Base-by-base conservation (phyloP, 2,113 vertebrate genomes). In the Neoarius graeffei region DNA sequence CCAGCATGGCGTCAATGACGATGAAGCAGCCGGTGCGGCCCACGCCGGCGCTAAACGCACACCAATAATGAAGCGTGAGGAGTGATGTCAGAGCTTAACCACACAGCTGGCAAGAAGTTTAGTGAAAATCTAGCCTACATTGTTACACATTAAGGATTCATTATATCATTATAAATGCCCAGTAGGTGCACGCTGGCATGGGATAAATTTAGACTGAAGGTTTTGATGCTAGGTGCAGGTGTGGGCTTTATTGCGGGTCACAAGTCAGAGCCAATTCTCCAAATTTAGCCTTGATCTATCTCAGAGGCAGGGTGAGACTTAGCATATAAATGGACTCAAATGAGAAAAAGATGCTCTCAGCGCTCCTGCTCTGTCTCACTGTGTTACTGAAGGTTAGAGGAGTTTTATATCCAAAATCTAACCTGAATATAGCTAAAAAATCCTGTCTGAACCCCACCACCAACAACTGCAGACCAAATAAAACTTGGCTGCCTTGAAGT, bases 1-100 rank as follows among this genome's bases (percentile, higher is more conserved):
- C 98, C 13, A 99, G 95, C 98, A 99, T 99, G 94, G 98, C 98
- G 0, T 99, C 98, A 1, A 99, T 99, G 74, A 99, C 98, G 0
- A 99, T 99, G 93, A 99, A 99, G 94, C 98, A 99, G 94, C 98
- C 98, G 0, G 98, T 99, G 57, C 98, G 94, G 0, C 98, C 98
- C 6, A 99, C 98, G 0, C 98, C 98, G 9, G 98, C 98, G 0
- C 98, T 99, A n/a, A 88, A 92, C 60, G 30, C 20, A 80, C 48
- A 48, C 13, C 69, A 25, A 83, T 30, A 14, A 77, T 83, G 86
- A 88, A 35, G 50, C 54, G 50, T 81, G 81, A n/a, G 88, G 27
- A 91, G 85, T 86, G 54, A 74, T 84, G 83, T 60, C 54, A 3
- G 74, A 14, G 48, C 20, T 52, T 20, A 77, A 5, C 10, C 69